Conservation (phyloP, 2,797 vertebrate genomes). For the Clamator glandarius region DNA sequence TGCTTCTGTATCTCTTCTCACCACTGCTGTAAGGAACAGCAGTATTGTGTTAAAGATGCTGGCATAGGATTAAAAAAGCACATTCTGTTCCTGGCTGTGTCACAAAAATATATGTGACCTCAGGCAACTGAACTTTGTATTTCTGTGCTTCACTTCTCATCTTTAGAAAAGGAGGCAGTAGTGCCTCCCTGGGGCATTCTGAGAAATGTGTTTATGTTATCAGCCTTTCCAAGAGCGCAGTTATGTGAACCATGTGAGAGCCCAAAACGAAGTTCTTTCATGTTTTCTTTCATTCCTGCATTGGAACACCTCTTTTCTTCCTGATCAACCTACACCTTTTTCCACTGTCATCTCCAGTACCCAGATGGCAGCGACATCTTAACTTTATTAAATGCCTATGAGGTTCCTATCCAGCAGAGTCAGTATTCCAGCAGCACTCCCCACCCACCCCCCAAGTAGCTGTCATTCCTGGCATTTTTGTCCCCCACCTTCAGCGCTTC, state of each 20-base stretch:
- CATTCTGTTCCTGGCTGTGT: slow-evolving; percentile 53
- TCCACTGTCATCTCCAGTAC: not conserved
- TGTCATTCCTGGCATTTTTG: not conserved
- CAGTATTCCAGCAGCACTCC: not conserved
- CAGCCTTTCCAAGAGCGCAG: slow-evolving; percentile 4
- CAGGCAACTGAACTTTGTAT: slow-evolving; percentile 1
- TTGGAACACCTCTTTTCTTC: not conserved
- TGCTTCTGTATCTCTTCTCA: slow-evolving; percentile 6
- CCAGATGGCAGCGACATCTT: not conserved
- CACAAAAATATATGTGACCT: slow-evolving; percentile 50
- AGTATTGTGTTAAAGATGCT: slow-evolving; percentile 22
- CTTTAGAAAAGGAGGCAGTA: slow-evolving; percentile 6
- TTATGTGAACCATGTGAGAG: not conserved
- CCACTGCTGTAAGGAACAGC: slow-evolving; percentile 16
- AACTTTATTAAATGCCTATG: not conserved
- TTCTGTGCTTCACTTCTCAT: slow-evolving; percentile 36
- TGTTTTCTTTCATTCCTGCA: not conserved
- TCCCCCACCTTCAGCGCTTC: not conserved
- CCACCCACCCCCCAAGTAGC: not conserved
- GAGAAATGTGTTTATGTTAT: not conserved
- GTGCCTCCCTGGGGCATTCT: slow-evolving; percentile 29
- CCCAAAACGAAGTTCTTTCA: not conserved
- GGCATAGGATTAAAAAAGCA: slow-evolving; percentile 36
- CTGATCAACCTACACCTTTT: not conserved
- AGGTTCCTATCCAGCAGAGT: not conserved